These are phyloP conservation scores for Hirtodrosophila histrioides DNA, from an alignment of 2,888 invertebrate genomes.

Conservation along the genomic window DNA sequence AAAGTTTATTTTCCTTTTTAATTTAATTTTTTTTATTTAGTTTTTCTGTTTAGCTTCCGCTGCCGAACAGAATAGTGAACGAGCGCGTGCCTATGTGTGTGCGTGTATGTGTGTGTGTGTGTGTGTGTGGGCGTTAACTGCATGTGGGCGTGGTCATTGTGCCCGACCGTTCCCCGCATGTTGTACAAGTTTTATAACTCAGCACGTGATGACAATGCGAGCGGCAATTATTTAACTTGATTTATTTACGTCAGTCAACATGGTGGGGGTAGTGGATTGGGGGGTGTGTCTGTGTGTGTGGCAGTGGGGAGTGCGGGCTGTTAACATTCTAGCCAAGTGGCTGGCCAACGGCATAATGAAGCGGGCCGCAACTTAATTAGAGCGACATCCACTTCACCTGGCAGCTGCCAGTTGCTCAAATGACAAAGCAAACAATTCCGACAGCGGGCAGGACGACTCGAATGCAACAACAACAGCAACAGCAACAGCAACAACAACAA, in stretches of 20 bases:
- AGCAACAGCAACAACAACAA: constrained; percentile 24
- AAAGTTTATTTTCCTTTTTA: constrained; percentile 29
- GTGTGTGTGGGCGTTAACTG: constrained; percentile 16
- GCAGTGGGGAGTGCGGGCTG: not conserved
- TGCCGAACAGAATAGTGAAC: constrained; percentile 16
- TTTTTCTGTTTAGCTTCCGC: constrained; percentile 44
- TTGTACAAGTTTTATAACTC: constrained; percentile 48
- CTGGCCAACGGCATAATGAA: constrained; percentile 61
- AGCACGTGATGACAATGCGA: constrained; percentile 64
- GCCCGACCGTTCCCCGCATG: constrained; percentile 21
- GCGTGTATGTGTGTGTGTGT: constrained; percentile 1
- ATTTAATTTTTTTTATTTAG: constrained; percentile 6
- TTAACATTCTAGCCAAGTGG: constrained; percentile 21
- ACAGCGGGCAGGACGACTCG: constrained; percentile 9
- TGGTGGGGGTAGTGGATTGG: not conserved
- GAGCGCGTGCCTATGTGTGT: constrained; percentile 11
- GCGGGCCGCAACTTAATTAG: constrained; percentile 72
- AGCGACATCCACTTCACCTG: constrained; percentile 71
- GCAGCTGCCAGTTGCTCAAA: constrained; percentile 50
- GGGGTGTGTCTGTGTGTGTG: not conserved
- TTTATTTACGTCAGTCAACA: constrained; percentile 73
- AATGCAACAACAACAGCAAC: constrained; percentile 32
- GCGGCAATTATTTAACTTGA: constrained; percentile 78
- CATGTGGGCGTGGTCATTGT: constrained; percentile 32
- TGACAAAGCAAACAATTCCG: constrained; percentile 67